phyloP scores from a whole-genome alignment of 2,797 vertebrate species.

The Enteromius paludinosus region DNA sequence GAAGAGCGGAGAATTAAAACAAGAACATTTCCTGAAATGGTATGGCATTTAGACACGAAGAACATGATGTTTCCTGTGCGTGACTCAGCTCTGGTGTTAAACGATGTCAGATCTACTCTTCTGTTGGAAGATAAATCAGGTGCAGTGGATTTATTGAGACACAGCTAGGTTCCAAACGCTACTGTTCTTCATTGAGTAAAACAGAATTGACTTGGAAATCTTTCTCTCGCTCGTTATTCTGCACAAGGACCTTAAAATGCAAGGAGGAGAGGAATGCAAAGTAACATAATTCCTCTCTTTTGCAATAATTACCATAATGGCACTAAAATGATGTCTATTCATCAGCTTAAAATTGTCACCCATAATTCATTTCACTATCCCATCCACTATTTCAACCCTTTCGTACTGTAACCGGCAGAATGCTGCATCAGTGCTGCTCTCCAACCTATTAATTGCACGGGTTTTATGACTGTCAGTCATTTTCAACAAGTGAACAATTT shows the following conservation, averaged over 20 bases:
- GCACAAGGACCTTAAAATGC: constrained; percentile 41
- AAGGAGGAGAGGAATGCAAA: constrained; percentile 55
- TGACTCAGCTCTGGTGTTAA: constrained; percentile 29
- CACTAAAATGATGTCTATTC: constrained; percentile 64
- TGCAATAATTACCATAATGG: constrained; percentile 71
- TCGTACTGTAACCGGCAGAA: constrained; percentile 37
- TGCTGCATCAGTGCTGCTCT: constrained; percentile 19
- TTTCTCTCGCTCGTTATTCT: not conserved
- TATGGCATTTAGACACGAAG: constrained; percentile 16
- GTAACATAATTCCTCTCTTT: constrained; percentile 63
- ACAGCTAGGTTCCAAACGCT: not conserved
- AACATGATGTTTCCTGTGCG: constrained; percentile 19
- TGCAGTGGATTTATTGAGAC: constrained; percentile 16
- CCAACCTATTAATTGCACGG: constrained; percentile 11
- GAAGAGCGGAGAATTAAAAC: constrained; percentile 1
- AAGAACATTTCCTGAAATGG: constrained; percentile 31
- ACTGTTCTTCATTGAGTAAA: constrained; percentile 19
- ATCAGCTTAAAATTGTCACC: constrained; percentile 66
- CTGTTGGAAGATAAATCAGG: constrained; percentile 3
- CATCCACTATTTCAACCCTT: constrained; percentile 13
- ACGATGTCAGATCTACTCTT: constrained; percentile 19
- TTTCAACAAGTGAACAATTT: not conserved
- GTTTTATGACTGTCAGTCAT: constrained; percentile 37
- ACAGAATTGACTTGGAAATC: constrained; percentile 18
- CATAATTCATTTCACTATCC: constrained; percentile 51